Percentiles rank a stretch among this genome's conserved stretches.
These are phyloP conservation scores for Phoebastria nigripes DNA, from an alignment of 2,797 vertebrate genomes.

Conservation along the genomic window DNA sequence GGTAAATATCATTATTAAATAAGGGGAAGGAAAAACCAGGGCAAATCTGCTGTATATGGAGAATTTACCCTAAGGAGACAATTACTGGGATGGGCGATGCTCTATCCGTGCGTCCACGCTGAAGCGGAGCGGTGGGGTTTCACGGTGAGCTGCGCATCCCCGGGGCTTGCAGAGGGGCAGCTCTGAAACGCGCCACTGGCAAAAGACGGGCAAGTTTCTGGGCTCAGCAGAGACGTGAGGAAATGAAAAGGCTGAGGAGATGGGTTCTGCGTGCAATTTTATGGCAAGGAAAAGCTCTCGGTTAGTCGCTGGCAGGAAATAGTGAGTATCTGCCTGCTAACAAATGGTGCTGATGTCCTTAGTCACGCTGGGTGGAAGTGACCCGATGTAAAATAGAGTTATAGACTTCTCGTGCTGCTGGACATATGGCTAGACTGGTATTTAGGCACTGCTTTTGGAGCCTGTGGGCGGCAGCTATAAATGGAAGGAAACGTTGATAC, in stretches of 20 bases:
- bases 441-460: neutral
- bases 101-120: fast-evolving
- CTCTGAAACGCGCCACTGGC: fast-evolving
- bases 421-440: neutral
- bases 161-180: fast-evolving
- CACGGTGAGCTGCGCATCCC: fast-evolving
- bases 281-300: neutral
- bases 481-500: neutral
- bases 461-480: neutral
- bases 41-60: neutral
- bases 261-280: conserved; percentile 4
- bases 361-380: neutral
- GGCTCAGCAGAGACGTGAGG: neutral
- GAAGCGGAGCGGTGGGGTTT: neutral
- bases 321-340: neutral
- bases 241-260: neutral
- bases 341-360: neutral
- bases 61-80: neutral
- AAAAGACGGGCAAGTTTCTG: neutral
- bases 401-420: neutral
- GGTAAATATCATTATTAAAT: neutral
- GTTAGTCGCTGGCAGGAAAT: neutral
- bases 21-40: neutral
- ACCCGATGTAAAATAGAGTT: neutral
- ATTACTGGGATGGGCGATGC: fast-evolving